Base-by-base conservation (phyloP, 1,140 invertebrate species). In the Platyscapa corneri region DNA sequence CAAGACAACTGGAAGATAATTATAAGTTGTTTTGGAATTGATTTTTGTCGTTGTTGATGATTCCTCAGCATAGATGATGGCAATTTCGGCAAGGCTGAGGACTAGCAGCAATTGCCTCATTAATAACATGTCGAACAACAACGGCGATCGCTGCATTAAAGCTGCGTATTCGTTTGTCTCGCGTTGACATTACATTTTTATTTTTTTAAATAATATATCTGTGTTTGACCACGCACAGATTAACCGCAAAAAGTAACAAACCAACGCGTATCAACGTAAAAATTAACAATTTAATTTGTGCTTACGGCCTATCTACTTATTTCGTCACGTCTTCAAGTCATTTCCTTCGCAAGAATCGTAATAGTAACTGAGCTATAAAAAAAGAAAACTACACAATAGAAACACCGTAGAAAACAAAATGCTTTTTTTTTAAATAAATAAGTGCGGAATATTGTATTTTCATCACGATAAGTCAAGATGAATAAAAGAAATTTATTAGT, bases 131-230 rank as follows among this genome's bases (percentile, higher is more conserved):
- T 53, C 79, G 30, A 49, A 53, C 64, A 64, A n/a, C 53, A 27
- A 34, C 56, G 56, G 23, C 7, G n/a, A 76, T 53, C 30, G 37
- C 37, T 70, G 64, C 64, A 53, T 75, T 70, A 46, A 60, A 60
- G 67, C 81, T 23, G 65, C 37, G 30, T 37, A n/a, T 37, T 49
- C 64, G n/a, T 81, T 49, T n/a, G 37, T 70, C 60, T 32, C 79
- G 23, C 49, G 32, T 82, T 27, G 67, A 82, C 65, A 53, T 82
- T 72, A 72, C 80, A 82, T 82, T 56, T 77, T 34, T 77, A 27
- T 27, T 27, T 10, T 60, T 14, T 60, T 5, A 60, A 27, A 53
- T 20, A 53, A 20, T 16, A 16, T 16, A 16, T 53, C 49, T 53
- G 8, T 7, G 8, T 18, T 53, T 23, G 56, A 60, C 2, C 56